Evolutionary conservation across 1,140 invertebrate genomes (phyloP), one percentile per base, ranked within the genome.

Genomic region (Drosophila seguyi): DNA sequence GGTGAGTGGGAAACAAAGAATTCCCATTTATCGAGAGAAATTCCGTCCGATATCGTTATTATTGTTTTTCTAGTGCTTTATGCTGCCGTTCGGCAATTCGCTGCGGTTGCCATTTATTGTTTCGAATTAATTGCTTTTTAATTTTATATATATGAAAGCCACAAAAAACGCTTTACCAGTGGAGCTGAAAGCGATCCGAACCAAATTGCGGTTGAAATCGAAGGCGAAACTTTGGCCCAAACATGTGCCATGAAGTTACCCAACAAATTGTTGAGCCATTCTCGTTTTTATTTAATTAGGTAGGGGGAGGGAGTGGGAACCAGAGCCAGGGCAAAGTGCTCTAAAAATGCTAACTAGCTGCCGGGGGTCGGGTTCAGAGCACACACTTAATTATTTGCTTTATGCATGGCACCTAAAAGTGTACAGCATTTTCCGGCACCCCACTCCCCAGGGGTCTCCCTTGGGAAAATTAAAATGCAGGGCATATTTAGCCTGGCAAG

Each of bases 351-450:
- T 88, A 88, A 88, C 85, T 84, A 88, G 84, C 76, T 83, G 80
- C 50, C 25, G 62, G n/a, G 11, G 18, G 48, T 16, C 39, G 29
- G 72, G 25, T 29, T 55, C 25, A n/a, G 68, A 59, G 69, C 71
- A 75, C 84, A 66, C 80, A 87, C 84, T 87, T 87, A 87, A 87
- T 87, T 87, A 87, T 88, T 88, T 84, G 87, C 85, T 87, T 87
- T 87, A 87, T 87, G 84, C 84, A 82, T 84, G 80, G 76, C 84
- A 87, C 81, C 85, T 84, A 85, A 81, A 66, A 74, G 81, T 86
- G 67, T 80, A 68, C 67, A 72, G 52, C 72, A 45, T 66, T 53
- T 52, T 18, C 34, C 60, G 39, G 39, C 41, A 36, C 36, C 11
- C 34, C 34, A 4, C 13, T 31, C 29, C 42, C 41, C 22, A 18